Conservation (phyloP, 2,113 vertebrate genomes). For the Platichthys flesus region DNA sequence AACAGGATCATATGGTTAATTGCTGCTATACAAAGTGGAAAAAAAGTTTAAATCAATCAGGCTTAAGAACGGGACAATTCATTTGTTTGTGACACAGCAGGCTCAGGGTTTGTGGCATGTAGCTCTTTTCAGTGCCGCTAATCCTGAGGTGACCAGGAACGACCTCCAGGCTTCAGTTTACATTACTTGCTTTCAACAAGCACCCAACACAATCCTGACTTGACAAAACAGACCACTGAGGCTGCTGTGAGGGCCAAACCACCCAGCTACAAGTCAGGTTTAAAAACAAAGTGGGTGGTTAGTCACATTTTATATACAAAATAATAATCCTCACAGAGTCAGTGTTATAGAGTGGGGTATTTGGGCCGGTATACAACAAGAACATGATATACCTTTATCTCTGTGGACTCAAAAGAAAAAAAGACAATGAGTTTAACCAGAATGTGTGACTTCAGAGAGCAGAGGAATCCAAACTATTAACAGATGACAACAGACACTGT, state of each 20-base stretch:
- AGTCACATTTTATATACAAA: not conserved
- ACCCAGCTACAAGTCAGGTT: constrained; percentile 12
- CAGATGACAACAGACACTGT: not conserved
- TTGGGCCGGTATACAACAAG: not conserved
- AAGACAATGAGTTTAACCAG: constrained; percentile 42
- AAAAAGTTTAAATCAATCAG: constrained; percentile 32
- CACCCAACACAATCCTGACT: constrained; percentile 41
- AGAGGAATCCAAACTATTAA: constrained; percentile 68
- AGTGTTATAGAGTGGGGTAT: not conserved
- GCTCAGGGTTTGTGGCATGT: constrained; percentile 45
- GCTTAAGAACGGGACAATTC: constrained; percentile 10
- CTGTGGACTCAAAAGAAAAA: constrained; percentile 11
- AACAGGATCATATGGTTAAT: not conserved
- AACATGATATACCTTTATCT: constrained; percentile 13
- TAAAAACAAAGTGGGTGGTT: constrained; percentile 9
- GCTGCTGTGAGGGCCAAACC: constrained; percentile 30
- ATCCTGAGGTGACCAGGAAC: constrained; percentile 48
- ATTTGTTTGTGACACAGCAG: constrained; percentile 19
- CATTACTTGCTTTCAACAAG: constrained; percentile 58
- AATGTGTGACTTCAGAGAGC: constrained; percentile 61
- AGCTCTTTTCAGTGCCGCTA: constrained; percentile 41
- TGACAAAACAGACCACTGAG: constrained; percentile 47
- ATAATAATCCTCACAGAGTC: not conserved
- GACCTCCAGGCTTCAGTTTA: constrained; percentile 60
- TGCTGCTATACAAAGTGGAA: not conserved